A percentile compares a stretch with the other conserved stretches of the same genome.
These are phyloP conservation scores for Stegodyphus dumicola DNA, from an alignment of 1,140 invertebrate genomes.

Conservation along the genomic window DNA sequence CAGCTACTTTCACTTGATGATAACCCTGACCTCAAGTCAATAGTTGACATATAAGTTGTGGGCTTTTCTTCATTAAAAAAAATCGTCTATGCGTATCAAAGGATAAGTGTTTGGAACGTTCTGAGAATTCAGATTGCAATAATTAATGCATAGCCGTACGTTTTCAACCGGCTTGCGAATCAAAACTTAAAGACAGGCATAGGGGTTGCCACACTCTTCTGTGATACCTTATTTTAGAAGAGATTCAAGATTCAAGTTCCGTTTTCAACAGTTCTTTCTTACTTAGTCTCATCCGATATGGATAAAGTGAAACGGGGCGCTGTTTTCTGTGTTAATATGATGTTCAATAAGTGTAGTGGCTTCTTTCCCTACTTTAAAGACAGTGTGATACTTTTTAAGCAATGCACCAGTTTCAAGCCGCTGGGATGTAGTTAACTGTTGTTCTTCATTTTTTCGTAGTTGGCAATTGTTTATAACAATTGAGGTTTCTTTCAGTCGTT, in stretches of 20 bases:
- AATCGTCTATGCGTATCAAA: not conserved
- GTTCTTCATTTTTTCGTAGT: not conserved
- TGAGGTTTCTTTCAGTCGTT: not conserved
- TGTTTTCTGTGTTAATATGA: not conserved
- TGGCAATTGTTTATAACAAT: not conserved
- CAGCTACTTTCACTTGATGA: not conserved
- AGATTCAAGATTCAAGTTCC: not conserved
- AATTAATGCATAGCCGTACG: not conserved
- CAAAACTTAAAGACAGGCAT: not conserved
- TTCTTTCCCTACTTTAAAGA: not conserved
- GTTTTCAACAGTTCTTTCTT: not conserved
- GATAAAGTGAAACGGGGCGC: not conserved
- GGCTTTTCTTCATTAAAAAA: not conserved
- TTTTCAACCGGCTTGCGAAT: not conserved
- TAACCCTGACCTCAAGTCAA: not conserved
- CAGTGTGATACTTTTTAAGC: not conserved
- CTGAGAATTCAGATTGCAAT: not conserved
- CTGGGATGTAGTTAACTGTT: not conserved
- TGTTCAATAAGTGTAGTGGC: not conserved
- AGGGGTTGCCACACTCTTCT: not conserved
- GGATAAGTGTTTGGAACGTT: not conserved
- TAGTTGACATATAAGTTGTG: not conserved
- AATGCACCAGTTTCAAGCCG: not conserved
- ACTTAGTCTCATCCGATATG: not conserved
- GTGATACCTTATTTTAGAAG: not conserved